Conservation (phyloP, 37 sponge, comb jelly and placozoan genomes). For the Amphimedon queenslandica region DNA sequence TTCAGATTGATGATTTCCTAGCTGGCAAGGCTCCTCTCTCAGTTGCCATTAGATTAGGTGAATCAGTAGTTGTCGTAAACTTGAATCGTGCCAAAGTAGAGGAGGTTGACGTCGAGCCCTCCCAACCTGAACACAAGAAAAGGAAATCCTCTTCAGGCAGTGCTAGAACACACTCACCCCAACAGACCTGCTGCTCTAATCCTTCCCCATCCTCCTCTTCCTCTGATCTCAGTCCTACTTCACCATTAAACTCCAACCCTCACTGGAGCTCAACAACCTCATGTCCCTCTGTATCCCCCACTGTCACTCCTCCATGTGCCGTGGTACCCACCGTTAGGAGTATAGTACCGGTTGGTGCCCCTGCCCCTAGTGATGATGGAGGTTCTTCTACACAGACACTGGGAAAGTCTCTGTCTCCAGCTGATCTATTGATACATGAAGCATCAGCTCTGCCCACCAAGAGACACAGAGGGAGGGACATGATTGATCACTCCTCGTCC, state of each 20-base stretch:
- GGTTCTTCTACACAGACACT: background rate
- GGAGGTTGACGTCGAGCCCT: constrained; percentile 51
- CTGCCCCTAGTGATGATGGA: background rate
- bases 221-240: background rate
- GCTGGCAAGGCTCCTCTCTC: constrained; percentile 63
- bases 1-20: constrained; percentile 69
- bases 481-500: background rate
- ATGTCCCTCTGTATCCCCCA: background rate
- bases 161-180: constrained; percentile 1
- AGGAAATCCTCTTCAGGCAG: constrained; percentile 4
- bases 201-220: background rate
- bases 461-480: background rate
- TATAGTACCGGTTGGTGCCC: background rate
- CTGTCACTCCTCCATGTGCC: background rate
- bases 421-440: background rate
- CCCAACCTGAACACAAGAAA: constrained; percentile 40
- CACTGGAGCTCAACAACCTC: background rate
- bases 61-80: constrained; percentile 69
- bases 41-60: constrained; percentile 60
- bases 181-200: background rate
- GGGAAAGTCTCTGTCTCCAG: background rate
- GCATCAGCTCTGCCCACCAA: background rate
- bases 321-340: background rate
- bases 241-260: constrained; percentile 4
- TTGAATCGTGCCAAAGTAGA: constrained; percentile 57